Evolutionary conservation across 2,113 vertebrate genomes (phyloP).

Genomic region (Hepsetus odoe): DNA sequence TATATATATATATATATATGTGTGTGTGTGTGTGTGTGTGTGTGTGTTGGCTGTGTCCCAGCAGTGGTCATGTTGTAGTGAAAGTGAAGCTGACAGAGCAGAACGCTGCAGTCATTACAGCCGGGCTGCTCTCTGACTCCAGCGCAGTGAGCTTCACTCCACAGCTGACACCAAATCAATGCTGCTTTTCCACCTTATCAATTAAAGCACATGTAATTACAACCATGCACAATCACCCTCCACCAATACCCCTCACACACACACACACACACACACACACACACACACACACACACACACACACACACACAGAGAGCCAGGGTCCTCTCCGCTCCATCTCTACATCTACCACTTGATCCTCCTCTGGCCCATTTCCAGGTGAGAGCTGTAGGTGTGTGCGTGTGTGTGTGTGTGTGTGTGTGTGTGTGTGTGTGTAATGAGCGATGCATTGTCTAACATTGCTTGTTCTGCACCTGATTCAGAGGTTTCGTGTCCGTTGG

Average conservation of each 20-base stretch:
- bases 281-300: constrained; percentile 25
- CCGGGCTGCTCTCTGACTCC: constrained; percentile 23
- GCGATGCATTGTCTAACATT: constrained; percentile 34
- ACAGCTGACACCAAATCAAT: constrained; percentile 77
- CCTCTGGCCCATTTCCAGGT: constrained; percentile 41
- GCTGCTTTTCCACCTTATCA: constrained; percentile 79
- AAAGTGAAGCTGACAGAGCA: constrained; percentile 69
- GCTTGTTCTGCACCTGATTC: constrained; percentile 48
- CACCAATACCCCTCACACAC: constrained; percentile 59
- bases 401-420: constrained; percentile 39
- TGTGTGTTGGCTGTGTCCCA: not conserved
- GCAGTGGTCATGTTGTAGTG: not conserved
- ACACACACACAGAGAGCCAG: constrained; percentile 1
- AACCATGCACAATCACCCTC: constrained; percentile 72
- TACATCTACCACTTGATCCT: constrained; percentile 37
- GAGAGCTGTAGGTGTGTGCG: constrained; percentile 19
- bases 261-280: constrained; percentile 31
- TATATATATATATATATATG: not conserved
- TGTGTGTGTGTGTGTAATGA: constrained; percentile 30
- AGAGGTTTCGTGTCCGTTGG: constrained; percentile 45
- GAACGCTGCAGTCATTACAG: constrained; percentile 76
- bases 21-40: not conserved
- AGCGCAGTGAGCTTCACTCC: constrained; percentile 45
- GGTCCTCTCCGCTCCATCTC: constrained; percentile 21
- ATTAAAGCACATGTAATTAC: constrained; percentile 81